Percentiles rank a stretch among this genome's conserved stretches.
Evolutionary conservation across 2,797 vertebrate species (phyloP).

Genomic region (Peromyscus melanophrys): DNA sequence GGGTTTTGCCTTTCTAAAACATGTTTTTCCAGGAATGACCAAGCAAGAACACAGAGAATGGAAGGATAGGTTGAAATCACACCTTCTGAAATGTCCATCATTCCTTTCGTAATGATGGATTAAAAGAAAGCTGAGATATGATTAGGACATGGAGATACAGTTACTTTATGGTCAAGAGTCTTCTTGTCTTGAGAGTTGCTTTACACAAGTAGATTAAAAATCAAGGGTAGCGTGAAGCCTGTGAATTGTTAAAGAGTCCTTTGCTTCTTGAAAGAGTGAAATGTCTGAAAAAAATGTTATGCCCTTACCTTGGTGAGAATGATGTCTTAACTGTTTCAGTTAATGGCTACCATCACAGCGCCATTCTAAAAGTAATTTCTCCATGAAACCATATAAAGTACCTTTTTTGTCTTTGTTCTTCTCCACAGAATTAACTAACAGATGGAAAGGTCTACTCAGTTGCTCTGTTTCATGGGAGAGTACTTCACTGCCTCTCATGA

Average conservation of each 20-base stretch:
- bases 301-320: neutral
- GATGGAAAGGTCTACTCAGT: conserved; percentile 86
- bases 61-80: neutral
- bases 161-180: neutral
- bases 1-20: neutral
- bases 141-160: neutral
- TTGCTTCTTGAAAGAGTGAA: neutral
- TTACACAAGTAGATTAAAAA: neutral
- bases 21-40: conserved; percentile 9
- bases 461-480: conserved; percentile 87
- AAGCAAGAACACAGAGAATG: neutral
- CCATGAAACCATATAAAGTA: conserved; percentile 67
- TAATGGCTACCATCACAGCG: conserved; percentile 68
- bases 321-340: conserved; percentile 53
- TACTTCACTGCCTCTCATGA: conserved; percentile 84
- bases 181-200: neutral
- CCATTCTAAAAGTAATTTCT: conserved; percentile 61
- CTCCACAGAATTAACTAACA: conserved; percentile 65
- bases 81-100: neutral
- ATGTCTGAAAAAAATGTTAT: conserved; percentile 25
- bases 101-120: neutral
- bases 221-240: neutral
- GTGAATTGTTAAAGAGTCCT: neutral
- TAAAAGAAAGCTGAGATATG: conserved; percentile 4
- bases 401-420: conserved; percentile 51